phyloP scores from a whole-genome alignment of 2,113 vertebrate species.

The Naja naja region DNA sequence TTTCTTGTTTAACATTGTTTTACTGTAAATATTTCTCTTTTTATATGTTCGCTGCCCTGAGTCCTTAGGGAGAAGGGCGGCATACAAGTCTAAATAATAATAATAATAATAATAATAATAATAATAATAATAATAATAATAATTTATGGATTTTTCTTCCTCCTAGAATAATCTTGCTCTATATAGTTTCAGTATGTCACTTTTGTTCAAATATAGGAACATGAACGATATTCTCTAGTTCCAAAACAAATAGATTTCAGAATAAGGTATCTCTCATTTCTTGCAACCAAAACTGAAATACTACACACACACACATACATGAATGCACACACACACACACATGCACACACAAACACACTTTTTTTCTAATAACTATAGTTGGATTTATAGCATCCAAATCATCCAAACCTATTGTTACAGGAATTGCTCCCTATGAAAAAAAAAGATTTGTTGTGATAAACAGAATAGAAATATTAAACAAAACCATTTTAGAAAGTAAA shows the following conservation, averaged over 20 bases:
- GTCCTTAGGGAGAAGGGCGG: no score
- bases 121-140: no score
- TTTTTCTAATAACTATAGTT: not conserved
- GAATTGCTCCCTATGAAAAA: not conserved
- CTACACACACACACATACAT: no score
- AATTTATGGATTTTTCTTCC: not conserved
- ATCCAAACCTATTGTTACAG: not conserved
- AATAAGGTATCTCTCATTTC: not conserved
- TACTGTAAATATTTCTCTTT: no score
- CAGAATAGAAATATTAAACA: not conserved
- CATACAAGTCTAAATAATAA: no score
- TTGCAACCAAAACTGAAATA: not conserved
- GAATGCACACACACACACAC: no score
- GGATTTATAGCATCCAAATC: not conserved
- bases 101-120: no score
- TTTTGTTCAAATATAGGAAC: not conserved
- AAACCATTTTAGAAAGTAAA: constrained; percentile 14
- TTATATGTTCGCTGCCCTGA: no score
- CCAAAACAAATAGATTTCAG: not conserved
- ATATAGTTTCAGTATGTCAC: not conserved
- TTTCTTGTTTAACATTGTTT: no score
- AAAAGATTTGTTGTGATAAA: not conserved
- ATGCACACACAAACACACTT: no score
- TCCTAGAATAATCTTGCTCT: not conserved
- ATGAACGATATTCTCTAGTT: not conserved